Evolutionary conservation across 2,113 vertebrate genomes (phyloP).

Genomic region (Pogonocichla stellata): DNA sequence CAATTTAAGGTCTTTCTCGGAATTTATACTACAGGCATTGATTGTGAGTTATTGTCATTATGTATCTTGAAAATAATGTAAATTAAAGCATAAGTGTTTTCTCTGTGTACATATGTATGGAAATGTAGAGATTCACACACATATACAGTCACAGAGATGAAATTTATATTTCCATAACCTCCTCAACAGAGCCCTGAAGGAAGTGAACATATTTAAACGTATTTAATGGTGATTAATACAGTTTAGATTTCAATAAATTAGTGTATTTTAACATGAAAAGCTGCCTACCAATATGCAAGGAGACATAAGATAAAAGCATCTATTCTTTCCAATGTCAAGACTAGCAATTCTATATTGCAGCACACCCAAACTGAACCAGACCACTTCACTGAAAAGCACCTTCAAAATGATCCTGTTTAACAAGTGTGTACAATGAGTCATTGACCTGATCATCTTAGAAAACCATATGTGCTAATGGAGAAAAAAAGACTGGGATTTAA

Average conservation of each 20-base stretch:
- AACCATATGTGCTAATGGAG: constrained; percentile 11
- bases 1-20: neutral
- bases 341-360: neutral
- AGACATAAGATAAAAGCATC: neutral
- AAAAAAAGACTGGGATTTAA: constrained; percentile 3
- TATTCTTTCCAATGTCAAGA: neutral
- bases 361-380: neutral
- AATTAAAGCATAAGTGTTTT: neutral
- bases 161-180: neutral
- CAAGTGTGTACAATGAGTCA: neutral
- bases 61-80: neutral
- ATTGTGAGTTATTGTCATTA: neutral
- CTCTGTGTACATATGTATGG: neutral
- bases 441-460: constrained; percentile 22
- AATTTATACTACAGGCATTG: neutral
- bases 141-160: neutral
- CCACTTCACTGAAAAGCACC: neutral
- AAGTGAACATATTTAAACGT: neutral
- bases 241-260: neutral
- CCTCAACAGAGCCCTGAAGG: neutral
- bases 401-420: neutral
- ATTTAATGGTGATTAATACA: neutral
- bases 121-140: neutral
- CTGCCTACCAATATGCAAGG: neutral
- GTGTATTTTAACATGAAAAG: neutral